Base-by-base conservation (phyloP, 2,113 vertebrate species). In the Seriola rivoliana region DNA sequence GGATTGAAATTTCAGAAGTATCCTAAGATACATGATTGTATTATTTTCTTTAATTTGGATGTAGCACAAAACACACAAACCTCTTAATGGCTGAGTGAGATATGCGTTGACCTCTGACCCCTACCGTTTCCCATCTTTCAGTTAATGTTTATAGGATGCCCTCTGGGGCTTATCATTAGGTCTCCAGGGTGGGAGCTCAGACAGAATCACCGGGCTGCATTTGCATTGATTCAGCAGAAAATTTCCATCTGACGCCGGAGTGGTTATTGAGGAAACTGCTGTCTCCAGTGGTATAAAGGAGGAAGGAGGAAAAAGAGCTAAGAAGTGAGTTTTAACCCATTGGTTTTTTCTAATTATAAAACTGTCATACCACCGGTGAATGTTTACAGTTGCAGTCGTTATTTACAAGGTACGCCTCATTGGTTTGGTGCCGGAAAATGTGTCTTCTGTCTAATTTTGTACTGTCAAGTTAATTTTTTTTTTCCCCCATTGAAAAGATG, bases 151-250 rank as follows among this genome's bases (percentile, higher is more conserved):
- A 23, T 4, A 1, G 8, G 46, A 57, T 25, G 46, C 44, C 23
- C 63, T 67, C 54, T 21, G 68, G 80, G 76, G 8, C 48, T 75
- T 9, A 60, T 85, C 71, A 82, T 65, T 12, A 36, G 50, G 71
- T 75, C 82, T 87, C 75, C 71, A 71, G 80, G 59, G 71, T 60
- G 46, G 29, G 38, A 76, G 46, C 73, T 71, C n/a, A 25, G 44
- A 66, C 66, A 48, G 60, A 79, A 78, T 68, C 52, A 80, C 65
- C 67, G 63, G 4, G 21, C 54, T 52, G 42, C 17, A 52, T 79
- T 82, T 79, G 50, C 67, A 87, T 84, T 21, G 65, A 90, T 87
- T 87, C 81, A 67, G 85, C 81, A 79, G 62, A 85, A 85, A 29
- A 79, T 73, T 42, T 29, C 60, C 16, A 50, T 72, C 63, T 9